phyloP scores from a whole-genome alignment of 2,113 vertebrate genomes.

The Strigops habroptila region DNA sequence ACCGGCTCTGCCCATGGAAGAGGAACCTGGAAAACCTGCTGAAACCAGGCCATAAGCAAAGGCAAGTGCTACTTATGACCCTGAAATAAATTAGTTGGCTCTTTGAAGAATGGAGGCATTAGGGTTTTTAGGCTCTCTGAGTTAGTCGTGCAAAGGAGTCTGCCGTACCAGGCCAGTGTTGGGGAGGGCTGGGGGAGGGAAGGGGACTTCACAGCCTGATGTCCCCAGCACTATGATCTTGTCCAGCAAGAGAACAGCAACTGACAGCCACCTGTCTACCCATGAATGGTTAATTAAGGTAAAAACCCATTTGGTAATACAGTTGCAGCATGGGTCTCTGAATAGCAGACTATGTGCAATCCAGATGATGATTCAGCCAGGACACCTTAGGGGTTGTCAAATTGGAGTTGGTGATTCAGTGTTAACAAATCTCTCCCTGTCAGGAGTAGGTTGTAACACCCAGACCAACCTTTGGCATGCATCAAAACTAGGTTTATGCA shows the following conservation, averaged over 20 bases:
- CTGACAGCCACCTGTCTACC: background rate
- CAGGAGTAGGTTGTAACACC: background rate
- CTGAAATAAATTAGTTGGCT: background rate
- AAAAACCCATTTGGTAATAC: background rate
- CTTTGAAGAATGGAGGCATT: background rate
- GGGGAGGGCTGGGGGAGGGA: background rate
- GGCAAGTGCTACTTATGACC: background rate
- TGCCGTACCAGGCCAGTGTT: background rate
- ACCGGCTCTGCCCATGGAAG: background rate
- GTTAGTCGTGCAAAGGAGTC: background rate
- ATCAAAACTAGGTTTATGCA: background rate
- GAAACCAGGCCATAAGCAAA: background rate
- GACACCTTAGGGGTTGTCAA: background rate
- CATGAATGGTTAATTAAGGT: background rate
- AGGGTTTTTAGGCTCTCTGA: background rate
- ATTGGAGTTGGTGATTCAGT: background rate
- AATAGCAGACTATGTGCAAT: background rate
- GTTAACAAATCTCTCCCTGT: background rate
- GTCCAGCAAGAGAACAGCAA: background rate
- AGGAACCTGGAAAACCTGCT: background rate
- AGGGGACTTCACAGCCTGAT: accelerated
- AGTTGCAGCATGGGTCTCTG: background rate
- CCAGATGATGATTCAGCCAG: background rate
- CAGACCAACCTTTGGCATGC: background rate
- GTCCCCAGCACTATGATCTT: background rate